phyloP scores from a whole-genome alignment of 2,797 vertebrate genomes.

The Xenentodon cancila region DNA sequence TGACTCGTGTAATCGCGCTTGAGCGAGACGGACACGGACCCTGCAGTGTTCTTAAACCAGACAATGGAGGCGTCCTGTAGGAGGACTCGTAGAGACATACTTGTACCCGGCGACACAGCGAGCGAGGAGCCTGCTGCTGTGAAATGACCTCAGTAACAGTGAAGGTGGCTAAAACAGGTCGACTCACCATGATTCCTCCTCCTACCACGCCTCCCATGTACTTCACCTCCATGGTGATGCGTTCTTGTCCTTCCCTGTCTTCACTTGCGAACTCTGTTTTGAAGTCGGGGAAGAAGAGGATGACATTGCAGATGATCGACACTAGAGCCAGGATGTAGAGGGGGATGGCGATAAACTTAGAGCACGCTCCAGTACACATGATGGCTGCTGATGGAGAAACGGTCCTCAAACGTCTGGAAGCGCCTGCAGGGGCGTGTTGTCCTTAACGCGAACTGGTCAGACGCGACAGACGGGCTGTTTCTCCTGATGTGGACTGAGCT shows the following conservation, averaged over 20 bases:
- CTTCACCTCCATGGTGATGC: slow-evolving; percentile 75
- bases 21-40: too few relatives aligned
- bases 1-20: too few relatives aligned
- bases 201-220: slow-evolving; percentile 80
- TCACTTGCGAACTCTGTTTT: neutral
- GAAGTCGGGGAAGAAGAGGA: slow-evolving; percentile 81
- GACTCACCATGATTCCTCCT: slow-evolving; percentile 81
- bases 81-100: too few relatives aligned
- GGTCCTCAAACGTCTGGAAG: too few relatives aligned
- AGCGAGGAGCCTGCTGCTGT: too few relatives aligned
- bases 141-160: too few relatives aligned
- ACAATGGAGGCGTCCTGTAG: too few relatives aligned
- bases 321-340: slow-evolving; percentile 74
- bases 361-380: slow-evolving; percentile 80
- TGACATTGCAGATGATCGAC: slow-evolving; percentile 76
- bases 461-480: neutral
- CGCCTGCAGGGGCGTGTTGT: neutral
- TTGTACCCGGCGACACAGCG: too few relatives aligned
- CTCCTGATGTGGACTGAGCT: neutral
- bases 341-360: slow-evolving; percentile 70
- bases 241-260: accelerated
- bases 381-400: slow-evolving; percentile 2
- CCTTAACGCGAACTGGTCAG: neutral
- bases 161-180: neutral
- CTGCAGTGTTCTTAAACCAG: too few relatives aligned